Percentiles rank a stretch among this genome's conserved stretches.
Conservation (phyloP, 2,888 invertebrate species). For the Iphiclides podalirius region DNA sequence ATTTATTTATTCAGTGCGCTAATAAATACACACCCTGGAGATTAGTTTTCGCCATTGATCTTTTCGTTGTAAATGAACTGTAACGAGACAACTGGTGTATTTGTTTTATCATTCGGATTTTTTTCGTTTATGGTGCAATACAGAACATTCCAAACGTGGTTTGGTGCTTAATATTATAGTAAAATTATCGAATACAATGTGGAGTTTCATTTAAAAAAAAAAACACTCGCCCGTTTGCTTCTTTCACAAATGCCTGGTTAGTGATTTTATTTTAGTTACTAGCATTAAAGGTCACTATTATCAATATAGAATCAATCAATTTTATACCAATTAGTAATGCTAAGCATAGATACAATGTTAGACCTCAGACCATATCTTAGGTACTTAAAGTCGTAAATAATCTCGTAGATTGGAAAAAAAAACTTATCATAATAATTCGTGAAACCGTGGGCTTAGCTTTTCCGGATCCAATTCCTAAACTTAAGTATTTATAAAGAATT, state of each 20-base stretch:
- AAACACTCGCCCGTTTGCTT: slow-evolving; percentile 49
- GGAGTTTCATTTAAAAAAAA: slow-evolving; percentile 63
- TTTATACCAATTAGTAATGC: slow-evolving; percentile 14
- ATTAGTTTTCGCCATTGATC: slow-evolving; percentile 37
- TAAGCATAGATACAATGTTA: slow-evolving; percentile 12
- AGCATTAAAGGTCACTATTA: slow-evolving; percentile 71
- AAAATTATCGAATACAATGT: slow-evolving; percentile 64
- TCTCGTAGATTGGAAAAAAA: slow-evolving; percentile 19
- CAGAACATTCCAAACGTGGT: slow-evolving; percentile 78
- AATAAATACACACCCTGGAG: slow-evolving; percentile 27
- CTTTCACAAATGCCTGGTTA: slow-evolving; percentile 26
- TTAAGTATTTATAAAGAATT: slow-evolving; percentile 51
- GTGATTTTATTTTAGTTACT: slow-evolving; percentile 29
- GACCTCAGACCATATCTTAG: slow-evolving; percentile 28
- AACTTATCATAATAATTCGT: slow-evolving; percentile 30
- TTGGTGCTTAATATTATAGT: slow-evolving; percentile 76
- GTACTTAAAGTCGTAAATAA: slow-evolving; percentile 38
- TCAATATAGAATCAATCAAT: slow-evolving; percentile 24
- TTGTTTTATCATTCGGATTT: slow-evolving; percentile 52
- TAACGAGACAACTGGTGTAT: slow-evolving; percentile 39
- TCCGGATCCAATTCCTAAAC: slow-evolving; percentile 36
- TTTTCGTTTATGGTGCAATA: slow-evolving; percentile 73
- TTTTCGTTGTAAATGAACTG: slow-evolving; percentile 38
- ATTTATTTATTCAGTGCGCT: slow-evolving; percentile 54
- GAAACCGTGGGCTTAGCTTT: slow-evolving; percentile 40